These are phyloP conservation scores for Tribolium madens DNA, from an alignment of 1,140 invertebrate species.

Conservation along the genomic window DNA sequence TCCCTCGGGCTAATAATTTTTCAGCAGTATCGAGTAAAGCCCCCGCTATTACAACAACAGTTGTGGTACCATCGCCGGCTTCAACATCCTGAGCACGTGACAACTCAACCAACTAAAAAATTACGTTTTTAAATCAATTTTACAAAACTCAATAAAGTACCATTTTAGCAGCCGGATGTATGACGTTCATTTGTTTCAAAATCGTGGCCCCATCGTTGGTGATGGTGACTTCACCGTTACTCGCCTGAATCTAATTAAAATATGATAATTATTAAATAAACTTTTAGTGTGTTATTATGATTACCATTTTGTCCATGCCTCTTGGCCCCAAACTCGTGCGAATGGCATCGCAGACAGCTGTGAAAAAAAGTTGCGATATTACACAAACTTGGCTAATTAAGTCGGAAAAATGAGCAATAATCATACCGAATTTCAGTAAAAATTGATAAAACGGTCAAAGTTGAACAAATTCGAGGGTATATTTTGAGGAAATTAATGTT, in stretches of 20 bases:
- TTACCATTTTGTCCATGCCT: slow-evolving; percentile 99
- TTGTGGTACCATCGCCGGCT: slow-evolving; percentile 99
- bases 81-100: slow-evolving; percentile 99
- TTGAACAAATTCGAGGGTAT: neutral
- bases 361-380: slow-evolving; percentile 62
- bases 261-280: neutral
- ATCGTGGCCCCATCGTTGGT: slow-evolving; percentile 99
- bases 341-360: slow-evolving; percentile 98
- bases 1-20: slow-evolving; percentile 92
- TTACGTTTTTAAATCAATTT: neutral
- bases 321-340: slow-evolving; percentile 97
- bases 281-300: slow-evolving; percentile 42
- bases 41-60: slow-evolving; percentile 96
- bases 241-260: slow-evolving; percentile 86
- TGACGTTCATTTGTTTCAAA: slow-evolving; percentile 98
- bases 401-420: neutral
- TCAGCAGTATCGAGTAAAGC: slow-evolving; percentile 94
- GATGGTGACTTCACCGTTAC: slow-evolving; percentile 98
- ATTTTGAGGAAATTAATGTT: slow-evolving; percentile 50
- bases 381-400: neutral
- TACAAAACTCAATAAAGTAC: slow-evolving; percentile 69
- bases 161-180: slow-evolving; percentile 99
- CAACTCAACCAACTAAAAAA: slow-evolving; percentile 90
- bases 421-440: neutral
- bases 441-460: neutral